A percentile compares a stretch with the other conserved stretches of the same genome.
phyloP scores from a whole-genome alignment of 2,113 vertebrate species.

The Zapus hudsonius region DNA sequence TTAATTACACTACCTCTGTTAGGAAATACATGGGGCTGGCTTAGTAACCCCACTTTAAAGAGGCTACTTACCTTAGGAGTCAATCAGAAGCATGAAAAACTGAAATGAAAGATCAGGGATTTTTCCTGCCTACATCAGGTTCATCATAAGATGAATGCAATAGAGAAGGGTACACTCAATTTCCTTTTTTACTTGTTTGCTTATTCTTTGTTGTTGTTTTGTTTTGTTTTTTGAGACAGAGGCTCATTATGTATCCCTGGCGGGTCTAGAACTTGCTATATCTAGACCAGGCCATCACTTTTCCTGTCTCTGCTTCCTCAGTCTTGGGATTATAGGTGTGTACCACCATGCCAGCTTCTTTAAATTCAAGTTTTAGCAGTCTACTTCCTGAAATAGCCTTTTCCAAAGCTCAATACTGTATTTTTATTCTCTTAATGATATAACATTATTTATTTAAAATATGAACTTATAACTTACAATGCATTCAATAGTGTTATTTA shows the following conservation, averaged over 20 bases:
- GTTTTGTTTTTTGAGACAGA: not conserved
- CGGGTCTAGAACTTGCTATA: not conserved
- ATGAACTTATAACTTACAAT: conserved; percentile 17
- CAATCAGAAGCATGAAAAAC: too few species aligned
- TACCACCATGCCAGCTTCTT: not conserved
- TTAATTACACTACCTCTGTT: not conserved
- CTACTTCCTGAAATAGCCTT: not conserved
- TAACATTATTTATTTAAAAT: conserved; percentile 26
- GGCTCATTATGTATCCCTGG: too few species aligned
- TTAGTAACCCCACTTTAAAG: not conserved
- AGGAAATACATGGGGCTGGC: not conserved
- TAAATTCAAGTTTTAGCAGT: not conserved
- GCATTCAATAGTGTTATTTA: conserved; percentile 31
- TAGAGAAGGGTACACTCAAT: not conserved
- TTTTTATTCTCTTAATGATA: conserved; percentile 35
- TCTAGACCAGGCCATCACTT: not conserved
- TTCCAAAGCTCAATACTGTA: not conserved
- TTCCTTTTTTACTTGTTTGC: not conserved
- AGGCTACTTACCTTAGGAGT: not conserved
- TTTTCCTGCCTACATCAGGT: not conserved
- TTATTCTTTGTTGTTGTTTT: not conserved
- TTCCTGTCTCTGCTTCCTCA: too few species aligned
- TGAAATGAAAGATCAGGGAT: not conserved
- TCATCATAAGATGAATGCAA: conserved; percentile 13
- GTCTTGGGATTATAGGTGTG: not conserved